A percentile compares a stretch with the other conserved stretches of the same genome.
Conservation (phyloP, 2,113 vertebrate genomes). For the Plestiodon gilberti region DNA sequence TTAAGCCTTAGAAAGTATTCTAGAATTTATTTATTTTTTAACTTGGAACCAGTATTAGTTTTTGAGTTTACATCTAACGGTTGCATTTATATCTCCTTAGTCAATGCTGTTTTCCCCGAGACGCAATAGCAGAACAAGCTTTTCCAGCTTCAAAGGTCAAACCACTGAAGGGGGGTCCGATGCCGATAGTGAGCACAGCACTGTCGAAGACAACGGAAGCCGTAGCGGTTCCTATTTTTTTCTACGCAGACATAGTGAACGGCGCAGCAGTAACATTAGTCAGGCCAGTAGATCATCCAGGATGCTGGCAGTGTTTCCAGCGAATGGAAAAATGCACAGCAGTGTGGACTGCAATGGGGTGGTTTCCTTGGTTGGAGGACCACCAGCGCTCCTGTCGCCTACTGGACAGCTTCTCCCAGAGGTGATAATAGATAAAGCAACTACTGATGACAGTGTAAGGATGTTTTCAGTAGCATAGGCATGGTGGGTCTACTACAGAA, state of each 20-base stretch:
- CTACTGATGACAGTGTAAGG: conserved; percentile 89
- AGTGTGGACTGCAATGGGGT: conserved; percentile 93
- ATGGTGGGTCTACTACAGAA: conserved; percentile 53
- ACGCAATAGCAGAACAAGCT: conserved; percentile 88
- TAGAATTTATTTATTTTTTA: neutral
- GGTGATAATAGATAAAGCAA: conserved; percentile 88
- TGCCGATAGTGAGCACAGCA: conserved; percentile 94
- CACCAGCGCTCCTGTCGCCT: conserved; percentile 81
- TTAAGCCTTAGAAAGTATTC: neutral
- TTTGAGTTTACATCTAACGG: neutral
- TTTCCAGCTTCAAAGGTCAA: conserved; percentile 87
- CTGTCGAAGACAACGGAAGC: conserved; percentile 86
- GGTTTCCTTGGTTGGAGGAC: conserved; percentile 85
- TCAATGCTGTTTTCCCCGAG: conserved; percentile 90
- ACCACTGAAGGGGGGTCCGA: conserved; percentile 83
- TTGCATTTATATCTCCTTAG: conserved; percentile 76
- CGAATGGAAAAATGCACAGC: conserved; percentile 88
- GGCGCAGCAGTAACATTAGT: conserved; percentile 85
- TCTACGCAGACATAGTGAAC: conserved; percentile 74
- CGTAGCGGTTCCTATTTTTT: conserved; percentile 87
- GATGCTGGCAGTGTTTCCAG: conserved; percentile 63
- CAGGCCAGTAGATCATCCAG: conserved; percentile 68
- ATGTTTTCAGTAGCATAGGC: conserved; percentile 70
- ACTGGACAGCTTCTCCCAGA: conserved; percentile 86
- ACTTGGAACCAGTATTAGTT: neutral